Conservation (phyloP, 2,888 invertebrate species). For the Deilephila porcellus region DNA sequence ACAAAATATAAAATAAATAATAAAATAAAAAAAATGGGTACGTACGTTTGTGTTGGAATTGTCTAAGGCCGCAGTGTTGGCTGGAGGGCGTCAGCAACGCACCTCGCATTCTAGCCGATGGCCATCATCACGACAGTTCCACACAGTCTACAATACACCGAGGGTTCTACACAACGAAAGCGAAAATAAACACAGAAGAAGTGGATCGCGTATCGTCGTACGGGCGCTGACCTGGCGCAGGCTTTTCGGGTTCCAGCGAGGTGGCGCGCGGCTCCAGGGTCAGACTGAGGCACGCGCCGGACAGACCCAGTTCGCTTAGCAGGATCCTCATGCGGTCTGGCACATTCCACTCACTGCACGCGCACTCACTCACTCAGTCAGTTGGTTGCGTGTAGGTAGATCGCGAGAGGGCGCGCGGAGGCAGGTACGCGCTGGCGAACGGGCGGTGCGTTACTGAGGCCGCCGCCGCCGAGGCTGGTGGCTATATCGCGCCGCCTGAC, state of each 20-base stretch:
- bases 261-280: conserved; percentile 82
- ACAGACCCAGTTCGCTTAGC: conserved; percentile 83
- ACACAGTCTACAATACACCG: conserved; percentile 79
- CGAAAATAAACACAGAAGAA: conserved; percentile 84
- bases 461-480: conserved; percentile 82
- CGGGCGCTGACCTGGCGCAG: conserved; percentile 85
- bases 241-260: conserved; percentile 79
- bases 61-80: conserved; percentile 80
- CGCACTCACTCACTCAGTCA: conserved; percentile 80
- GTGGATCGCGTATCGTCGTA: conserved; percentile 73
- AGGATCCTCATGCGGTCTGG: conserved; percentile 85
- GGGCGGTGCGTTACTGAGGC: conserved; percentile 85
- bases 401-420: conserved; percentile 74
- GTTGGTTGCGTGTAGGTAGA: conserved; percentile 63
- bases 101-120: conserved; percentile 84
- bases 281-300: conserved; percentile 83
- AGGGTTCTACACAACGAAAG: conserved; percentile 84
- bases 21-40: conserved; percentile 75
- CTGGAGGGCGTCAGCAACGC: conserved; percentile 84
- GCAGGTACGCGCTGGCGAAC: conserved; percentile 74
- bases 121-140: conserved; percentile 83
- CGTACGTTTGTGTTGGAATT: conserved; percentile 80
- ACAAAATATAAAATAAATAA: conserved; percentile 55
- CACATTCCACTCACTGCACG: conserved; percentile 84
- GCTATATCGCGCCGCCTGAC: conserved; percentile 83